Conservation (phyloP, 2,797 vertebrate genomes). For the Masticophis lateralis region DNA sequence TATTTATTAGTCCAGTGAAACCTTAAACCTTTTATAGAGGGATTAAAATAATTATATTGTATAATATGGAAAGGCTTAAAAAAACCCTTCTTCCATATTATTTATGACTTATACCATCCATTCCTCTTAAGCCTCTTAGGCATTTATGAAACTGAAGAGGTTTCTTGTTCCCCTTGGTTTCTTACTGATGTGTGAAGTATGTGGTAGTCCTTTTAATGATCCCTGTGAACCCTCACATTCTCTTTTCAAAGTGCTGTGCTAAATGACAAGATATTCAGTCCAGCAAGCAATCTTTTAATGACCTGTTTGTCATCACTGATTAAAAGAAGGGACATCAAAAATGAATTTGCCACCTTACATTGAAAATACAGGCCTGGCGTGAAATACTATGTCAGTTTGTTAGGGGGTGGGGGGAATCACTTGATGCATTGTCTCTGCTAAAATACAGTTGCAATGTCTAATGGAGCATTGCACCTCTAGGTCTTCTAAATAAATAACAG, state of each 20-base stretch:
- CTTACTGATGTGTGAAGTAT: background rate
- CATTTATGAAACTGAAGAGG: background rate
- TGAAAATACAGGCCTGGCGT: background rate
- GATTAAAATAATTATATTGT: constrained; percentile 31
- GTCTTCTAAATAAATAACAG: constrained; percentile 43
- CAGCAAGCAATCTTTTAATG: background rate
- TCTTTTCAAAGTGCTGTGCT: background rate
- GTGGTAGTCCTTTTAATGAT: background rate
- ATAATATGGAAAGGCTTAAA: background rate
- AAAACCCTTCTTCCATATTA: background rate
- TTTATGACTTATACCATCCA: constrained; percentile 26
- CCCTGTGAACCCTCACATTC: background rate
- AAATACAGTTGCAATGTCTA: constrained; percentile 21
- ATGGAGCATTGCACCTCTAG: constrained; percentile 16
- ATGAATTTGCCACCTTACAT: background rate
- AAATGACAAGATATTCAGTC: background rate
- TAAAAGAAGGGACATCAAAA: background rate
- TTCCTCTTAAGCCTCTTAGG: constrained; percentile 41
- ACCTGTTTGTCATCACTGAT: background rate
- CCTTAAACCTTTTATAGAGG: constrained; percentile 19
- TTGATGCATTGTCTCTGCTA: constrained; percentile 30
- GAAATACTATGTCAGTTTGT: background rate
- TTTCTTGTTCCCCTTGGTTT: background rate
- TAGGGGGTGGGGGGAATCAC: background rate
- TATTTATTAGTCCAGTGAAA: constrained; percentile 11